Evolutionary conservation across 2,113 vertebrate species (phyloP).

Genomic region (Parotia lawesii): DNA sequence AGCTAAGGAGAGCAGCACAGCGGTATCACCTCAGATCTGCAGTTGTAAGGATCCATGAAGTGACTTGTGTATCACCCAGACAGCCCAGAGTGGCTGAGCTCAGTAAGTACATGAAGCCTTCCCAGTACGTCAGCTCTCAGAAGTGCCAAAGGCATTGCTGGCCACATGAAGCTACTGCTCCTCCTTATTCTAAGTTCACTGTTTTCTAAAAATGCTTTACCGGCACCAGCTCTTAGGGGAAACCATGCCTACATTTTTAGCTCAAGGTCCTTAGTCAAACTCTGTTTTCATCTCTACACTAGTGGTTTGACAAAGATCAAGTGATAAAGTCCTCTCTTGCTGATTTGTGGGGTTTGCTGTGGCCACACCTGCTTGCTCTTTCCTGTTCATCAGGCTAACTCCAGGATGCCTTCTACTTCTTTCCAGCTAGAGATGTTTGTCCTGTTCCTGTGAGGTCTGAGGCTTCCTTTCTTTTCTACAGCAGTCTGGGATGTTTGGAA

Average conservation of each 20-base stretch:
- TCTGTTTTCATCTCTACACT: neutral
- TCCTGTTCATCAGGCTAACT: neutral
- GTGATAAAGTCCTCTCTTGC: neutral
- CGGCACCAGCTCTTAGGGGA: neutral
- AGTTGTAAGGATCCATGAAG: neutral
- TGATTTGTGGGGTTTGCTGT: neutral
- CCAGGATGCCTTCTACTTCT: neutral
- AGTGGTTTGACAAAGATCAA: neutral
- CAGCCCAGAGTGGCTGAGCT: neutral
- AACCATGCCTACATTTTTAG: neutral
- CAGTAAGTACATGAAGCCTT: neutral
- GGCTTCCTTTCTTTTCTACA: neutral
- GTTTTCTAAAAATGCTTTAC: neutral
- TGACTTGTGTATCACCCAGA: neutral
- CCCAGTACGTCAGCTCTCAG: neutral
- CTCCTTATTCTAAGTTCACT: neutral
- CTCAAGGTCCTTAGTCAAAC: neutral
- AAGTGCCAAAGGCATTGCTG: neutral
- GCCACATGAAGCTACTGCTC: neutral
- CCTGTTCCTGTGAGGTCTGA: neutral
- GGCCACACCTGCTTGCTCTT: neutral
- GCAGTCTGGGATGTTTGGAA: neutral
- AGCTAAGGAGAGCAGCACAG: neutral
- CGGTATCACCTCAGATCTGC: neutral
- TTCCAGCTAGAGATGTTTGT: neutral